Base-by-base conservation (phyloP, 2,888 invertebrate genomes). In the Quadroppia sp. region DNA sequence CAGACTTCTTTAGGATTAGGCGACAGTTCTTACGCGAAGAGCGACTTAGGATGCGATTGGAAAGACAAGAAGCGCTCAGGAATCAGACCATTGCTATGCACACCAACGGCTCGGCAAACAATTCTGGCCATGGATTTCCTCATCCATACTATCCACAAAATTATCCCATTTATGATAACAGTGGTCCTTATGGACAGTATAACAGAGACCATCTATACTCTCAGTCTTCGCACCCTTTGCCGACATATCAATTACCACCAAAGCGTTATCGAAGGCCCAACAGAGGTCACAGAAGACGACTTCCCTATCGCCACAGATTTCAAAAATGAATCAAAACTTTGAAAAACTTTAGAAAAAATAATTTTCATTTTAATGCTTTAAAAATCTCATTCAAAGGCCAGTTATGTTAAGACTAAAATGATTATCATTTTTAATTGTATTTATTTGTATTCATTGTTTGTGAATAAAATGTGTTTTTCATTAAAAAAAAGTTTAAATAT, bases 1-100 rank as follows among this genome's bases (percentile, higher is more conserved):
- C 64, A 6, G 73, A 73, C 69, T 73, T 73, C 70, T 73, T 73
- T 42, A 36, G 61, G 48, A n/a, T 73, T 13, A 42, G 70, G 45
- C 61, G 73, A 71, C 61, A 64, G 61, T 64, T 64, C 61, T 1
- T 64, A 17, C 30, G 61, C n/a, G 36, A 64, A 64, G 32, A 64
- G 11, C 30, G 20, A 28, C 6, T 30, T 11, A 36, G 36, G n/a
- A 9, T 64, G 11, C 32, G 17, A 20, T n/a, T 36, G n/a, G 36
- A 64, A 36, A 30, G 36, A 28, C n/a, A 64, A 64, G 61, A 64
- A 28, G 32, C n/a, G 28, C 30, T 64, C 28, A 30, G 61, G 28
- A 64, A 64, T 20, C 17, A 20, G 36, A 64, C 61, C 1, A 11
- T 59, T 15, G 59, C 59, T 48, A n/a, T 48, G n/a, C 48, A 20